Conservation (phyloP, 2,113 vertebrate genomes). For the Plotosus lineatus region DNA sequence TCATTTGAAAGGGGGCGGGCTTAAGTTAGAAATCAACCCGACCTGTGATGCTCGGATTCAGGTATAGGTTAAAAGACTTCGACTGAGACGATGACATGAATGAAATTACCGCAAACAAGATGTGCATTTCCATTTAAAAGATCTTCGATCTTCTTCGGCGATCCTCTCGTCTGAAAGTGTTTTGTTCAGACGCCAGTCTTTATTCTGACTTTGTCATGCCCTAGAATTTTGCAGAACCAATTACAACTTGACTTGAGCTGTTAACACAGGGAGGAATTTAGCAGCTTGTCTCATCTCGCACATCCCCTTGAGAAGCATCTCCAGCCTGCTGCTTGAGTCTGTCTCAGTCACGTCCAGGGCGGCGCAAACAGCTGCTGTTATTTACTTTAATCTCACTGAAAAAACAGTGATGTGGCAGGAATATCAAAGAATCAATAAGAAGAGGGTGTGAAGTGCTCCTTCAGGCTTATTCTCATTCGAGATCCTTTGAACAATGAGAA, state of each 20-base stretch:
- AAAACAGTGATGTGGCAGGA: neutral
- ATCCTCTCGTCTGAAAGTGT: conserved; percentile 18
- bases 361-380: conserved; percentile 6
- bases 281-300: conserved; percentile 24
- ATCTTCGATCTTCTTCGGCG: neutral
- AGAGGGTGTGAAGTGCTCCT: neutral
- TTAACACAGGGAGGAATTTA: conserved; percentile 64
- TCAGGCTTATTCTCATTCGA: neutral
- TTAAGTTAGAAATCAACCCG: conserved; percentile 65
- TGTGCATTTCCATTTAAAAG: conserved; percentile 14
- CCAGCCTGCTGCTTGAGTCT: neutral
- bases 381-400: conserved; percentile 24
- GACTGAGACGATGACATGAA: conserved; percentile 37
- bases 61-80: conserved; percentile 58
- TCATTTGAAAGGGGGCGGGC: conserved; percentile 62
- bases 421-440: conserved; percentile 6
- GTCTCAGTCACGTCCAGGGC: conserved; percentile 60
- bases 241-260: conserved; percentile 58
- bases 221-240: conserved; percentile 68
- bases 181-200: conserved; percentile 58
- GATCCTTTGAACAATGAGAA: neutral
- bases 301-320: neutral
- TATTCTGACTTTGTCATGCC: conserved; percentile 52
- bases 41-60: conserved; percentile 62
- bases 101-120: neutral